Conservation (phyloP, 1,140 invertebrate genomes). For the Drosophila santomea region DNA sequence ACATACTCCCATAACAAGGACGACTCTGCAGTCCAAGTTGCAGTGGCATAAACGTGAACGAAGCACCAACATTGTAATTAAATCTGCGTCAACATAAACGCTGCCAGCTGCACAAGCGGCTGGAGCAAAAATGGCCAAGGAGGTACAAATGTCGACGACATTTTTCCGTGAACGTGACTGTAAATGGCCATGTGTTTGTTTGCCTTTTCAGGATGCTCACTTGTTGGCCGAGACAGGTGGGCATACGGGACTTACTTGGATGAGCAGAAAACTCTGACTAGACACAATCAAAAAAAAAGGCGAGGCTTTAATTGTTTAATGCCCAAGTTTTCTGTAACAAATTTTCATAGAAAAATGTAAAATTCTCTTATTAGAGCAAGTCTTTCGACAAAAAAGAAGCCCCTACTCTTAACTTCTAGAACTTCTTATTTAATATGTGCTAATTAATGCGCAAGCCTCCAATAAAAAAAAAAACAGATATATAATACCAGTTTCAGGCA, state of each 20-base stretch:
- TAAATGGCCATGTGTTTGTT: conserved; percentile 10
- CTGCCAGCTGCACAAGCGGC: conserved; percentile 24
- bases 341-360: background rate
- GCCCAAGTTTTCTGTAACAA: background rate
- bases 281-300: conserved; percentile 9
- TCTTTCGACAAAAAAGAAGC: background rate
- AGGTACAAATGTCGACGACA: conserved; percentile 19
- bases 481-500: background rate
- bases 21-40: conserved; percentile 50
- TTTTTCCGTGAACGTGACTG: conserved; percentile 23
- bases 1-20: conserved; percentile 53
- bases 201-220: conserved; percentile 31
- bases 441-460: no score
- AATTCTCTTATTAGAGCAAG: background rate
- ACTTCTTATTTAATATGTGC: background rate
- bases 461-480: background rate
- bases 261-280: background rate
- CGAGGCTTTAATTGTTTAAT: background rate
- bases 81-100: conserved; percentile 75
- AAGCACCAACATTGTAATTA: conserved; percentile 76
- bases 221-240: conserved; percentile 30
- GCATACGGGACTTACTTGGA: conserved; percentile 7
- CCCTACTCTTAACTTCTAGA: background rate
- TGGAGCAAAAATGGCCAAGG: conserved; percentile 12
- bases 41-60: conserved; percentile 72